Base-by-base conservation (phyloP, 1,140 invertebrate species). In the Acromyrmex echinatior region DNA sequence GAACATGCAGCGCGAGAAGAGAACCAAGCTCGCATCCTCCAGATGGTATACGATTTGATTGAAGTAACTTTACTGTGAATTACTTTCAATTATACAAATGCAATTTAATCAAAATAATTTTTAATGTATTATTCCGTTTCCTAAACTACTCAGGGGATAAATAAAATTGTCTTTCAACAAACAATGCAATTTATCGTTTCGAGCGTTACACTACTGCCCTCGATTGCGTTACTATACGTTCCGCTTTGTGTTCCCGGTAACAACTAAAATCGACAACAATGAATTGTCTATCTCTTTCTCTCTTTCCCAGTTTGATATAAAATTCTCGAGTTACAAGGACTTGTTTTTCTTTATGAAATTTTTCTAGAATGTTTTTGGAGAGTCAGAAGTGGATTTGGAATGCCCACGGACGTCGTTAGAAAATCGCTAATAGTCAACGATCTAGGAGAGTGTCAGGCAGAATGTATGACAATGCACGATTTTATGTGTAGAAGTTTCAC, bases 401-500 rank as follows among this genome's bases (percentile, higher is more conserved):
- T 98, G 68, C 96, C 96, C 49, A 96, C 96, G 18, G 93, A 95
- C 0, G 96, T 97, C 2, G 96, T 97, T 0, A 96, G 96, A 49
- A 96, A 97, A 39, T 96, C 97, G 0, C 92, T 97, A 0, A 96
- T 96, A 0, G 97, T 97, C 2, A 95, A 97, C 2, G 97, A 97
- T 3, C 96, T 98, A 3, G 97, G 97, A 0, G 97, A 98, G 31
- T 98, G 97, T 90, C 97, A 98, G 93, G 95, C 97, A 16, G 97
- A 97, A 88, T 98, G 97, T 87, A 96, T 97, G 5, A 94, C 96
- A 62, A 96, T 97, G 0, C 95, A 95, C 1, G 96, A 96, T 60
- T 98, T 98, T 94, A 97, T 97, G 18, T 98, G 98, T 89, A 96
- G 97, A 76, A 97, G 97, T 53, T 98, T 98, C 88, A 97, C 97